Evolutionary conservation across 2,113 vertebrate genomes (phyloP).

Genomic region (Numenius arquata): DNA sequence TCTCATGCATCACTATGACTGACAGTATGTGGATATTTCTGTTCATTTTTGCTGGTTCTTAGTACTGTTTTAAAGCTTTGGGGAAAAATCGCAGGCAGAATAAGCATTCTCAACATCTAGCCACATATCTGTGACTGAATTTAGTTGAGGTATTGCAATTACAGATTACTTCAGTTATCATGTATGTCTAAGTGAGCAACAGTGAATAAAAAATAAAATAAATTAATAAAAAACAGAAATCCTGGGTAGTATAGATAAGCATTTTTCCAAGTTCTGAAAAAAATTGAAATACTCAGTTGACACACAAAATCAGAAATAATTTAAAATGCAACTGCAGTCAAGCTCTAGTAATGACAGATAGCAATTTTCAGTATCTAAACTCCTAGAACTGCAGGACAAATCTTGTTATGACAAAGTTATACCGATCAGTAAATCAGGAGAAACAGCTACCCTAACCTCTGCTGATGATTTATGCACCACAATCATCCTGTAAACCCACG

Average conservation of each 20-base stretch:
- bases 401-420: neutral
- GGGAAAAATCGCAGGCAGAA: neutral
- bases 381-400: neutral
- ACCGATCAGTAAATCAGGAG: neutral
- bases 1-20: neutral
- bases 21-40: neutral
- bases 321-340: neutral
- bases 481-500: neutral
- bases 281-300: neutral
- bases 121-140: neutral
- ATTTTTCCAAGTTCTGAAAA: neutral
- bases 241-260: accelerated
- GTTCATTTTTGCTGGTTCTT: neutral
- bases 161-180: neutral
- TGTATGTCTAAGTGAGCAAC: neutral
- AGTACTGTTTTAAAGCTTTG: too few species aligned
- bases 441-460: neutral
- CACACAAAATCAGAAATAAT: neutral
- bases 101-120: neutral
- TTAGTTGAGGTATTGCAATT: neutral
- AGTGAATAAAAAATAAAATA: neutral
- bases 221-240: neutral
- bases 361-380: neutral
- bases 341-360: neutral
- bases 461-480: neutral